Conservation (phyloP, 2,888 invertebrate species). For the Apodemia zela region DNA sequence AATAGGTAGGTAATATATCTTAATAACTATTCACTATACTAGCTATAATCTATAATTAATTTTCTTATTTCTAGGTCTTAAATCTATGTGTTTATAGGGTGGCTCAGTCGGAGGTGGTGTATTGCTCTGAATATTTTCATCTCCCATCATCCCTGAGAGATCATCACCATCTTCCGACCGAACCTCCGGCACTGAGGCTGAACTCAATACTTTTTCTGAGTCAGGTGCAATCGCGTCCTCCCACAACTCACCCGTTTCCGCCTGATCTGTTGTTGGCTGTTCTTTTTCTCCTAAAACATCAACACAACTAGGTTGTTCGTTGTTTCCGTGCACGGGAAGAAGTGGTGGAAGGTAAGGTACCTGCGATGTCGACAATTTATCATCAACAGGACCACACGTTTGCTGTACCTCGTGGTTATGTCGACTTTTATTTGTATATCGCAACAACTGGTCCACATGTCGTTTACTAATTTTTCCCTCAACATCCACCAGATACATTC, state of each 20-base stretch:
- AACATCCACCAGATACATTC: too few relatives aligned
- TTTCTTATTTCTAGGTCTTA: conserved; percentile 6
- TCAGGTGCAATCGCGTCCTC: neutral
- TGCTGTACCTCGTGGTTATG: too few relatives aligned
- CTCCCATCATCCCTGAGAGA: neutral
- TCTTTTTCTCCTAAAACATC: neutral
- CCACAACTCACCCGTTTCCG: neutral
- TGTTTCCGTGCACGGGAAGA: neutral
- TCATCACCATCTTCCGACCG: neutral
- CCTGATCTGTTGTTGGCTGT: neutral
- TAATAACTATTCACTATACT: neutral
- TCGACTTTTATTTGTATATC: too few relatives aligned
- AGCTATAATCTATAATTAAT: neutral
- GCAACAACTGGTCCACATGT: too few relatives aligned
- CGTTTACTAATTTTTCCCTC: too few relatives aligned
- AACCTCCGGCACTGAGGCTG: neutral
- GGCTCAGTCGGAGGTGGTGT: neutral
- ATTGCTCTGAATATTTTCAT: neutral
- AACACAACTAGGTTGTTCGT: neutral
- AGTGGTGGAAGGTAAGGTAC: too few relatives aligned
- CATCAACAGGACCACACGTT: too few relatives aligned
- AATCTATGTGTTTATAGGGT: neutral
- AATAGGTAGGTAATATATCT: neutral
- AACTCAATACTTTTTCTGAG: neutral
- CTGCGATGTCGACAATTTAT: too few relatives aligned